phyloP scores from a whole-genome alignment of 2,888 invertebrate species.

The Ochropacha duplaris region DNA sequence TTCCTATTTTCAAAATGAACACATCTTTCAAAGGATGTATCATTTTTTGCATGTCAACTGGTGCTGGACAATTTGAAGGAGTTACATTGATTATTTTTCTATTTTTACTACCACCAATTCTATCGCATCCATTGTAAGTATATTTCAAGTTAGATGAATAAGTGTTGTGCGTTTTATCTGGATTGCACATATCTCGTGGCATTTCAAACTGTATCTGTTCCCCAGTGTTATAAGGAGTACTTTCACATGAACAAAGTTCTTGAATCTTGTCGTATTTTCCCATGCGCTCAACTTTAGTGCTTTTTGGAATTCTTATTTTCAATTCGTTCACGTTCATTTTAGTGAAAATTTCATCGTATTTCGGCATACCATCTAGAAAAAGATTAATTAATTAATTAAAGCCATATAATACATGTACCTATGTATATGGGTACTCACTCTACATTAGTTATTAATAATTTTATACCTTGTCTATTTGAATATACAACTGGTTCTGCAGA shows the following conservation, averaged over 20 bases:
- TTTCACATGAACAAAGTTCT: slow-evolving; percentile 69
- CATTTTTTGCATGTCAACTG: slow-evolving; percentile 66
- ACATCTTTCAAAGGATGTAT: slow-evolving; percentile 68
- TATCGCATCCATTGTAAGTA: slow-evolving; percentile 55
- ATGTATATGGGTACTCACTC: background rate
- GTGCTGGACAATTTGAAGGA: slow-evolving; percentile 67
- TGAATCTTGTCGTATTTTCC: slow-evolving; percentile 69
- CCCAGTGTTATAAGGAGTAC: slow-evolving; percentile 61
- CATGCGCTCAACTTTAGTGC: slow-evolving; percentile 59
- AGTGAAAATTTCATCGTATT: slow-evolving; percentile 73
- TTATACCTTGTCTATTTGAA: background rate
- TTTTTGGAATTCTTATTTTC: slow-evolving; percentile 74
- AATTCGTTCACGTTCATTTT: slow-evolving; percentile 75
- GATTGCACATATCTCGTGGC: slow-evolving; percentile 52
- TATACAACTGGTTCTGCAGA: slow-evolving; percentile 24
- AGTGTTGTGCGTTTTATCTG: slow-evolving; percentile 47
- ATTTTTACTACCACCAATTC: slow-evolving; percentile 47
- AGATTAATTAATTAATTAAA: background rate
- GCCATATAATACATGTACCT: background rate
- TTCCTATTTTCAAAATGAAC: slow-evolving; percentile 75
- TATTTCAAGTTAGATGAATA: slow-evolving; percentile 68
- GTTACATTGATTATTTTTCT: slow-evolving; percentile 65
- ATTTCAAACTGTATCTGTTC: slow-evolving; percentile 74
- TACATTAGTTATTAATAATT: background rate
- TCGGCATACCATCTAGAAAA: slow-evolving; percentile 44